Conservation (phyloP, 2,113 vertebrate species). For the Amblyopsis rosae region DNA sequence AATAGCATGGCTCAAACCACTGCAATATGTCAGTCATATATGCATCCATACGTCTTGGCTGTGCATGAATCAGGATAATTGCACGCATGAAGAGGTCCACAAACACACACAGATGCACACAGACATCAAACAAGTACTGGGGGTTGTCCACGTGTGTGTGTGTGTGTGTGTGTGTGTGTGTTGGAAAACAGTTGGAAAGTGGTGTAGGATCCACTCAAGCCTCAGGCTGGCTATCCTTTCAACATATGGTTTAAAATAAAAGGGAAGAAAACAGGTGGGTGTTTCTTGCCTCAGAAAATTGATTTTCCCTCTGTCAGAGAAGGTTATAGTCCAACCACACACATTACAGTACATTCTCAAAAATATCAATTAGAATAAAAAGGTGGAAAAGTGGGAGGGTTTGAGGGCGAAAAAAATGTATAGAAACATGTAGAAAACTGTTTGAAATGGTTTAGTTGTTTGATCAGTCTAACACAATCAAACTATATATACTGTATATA, state of each 20-base stretch:
- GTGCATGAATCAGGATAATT: constrained; percentile 3
- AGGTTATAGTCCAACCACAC: no score
- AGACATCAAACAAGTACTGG: background rate
- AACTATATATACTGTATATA: no score
- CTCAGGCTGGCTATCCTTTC: constrained; percentile 24
- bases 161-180: constrained; percentile 4
- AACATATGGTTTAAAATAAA: constrained; percentile 6
- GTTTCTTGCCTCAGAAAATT: constrained; percentile 20
- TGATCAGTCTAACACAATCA: no score
- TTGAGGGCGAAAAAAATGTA: no score
- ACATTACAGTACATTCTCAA: no score
- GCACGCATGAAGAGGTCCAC: constrained; percentile 9
- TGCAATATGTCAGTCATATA: no score
- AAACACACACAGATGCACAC: constrained; percentile 30
- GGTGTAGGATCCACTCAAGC: constrained; percentile 36
- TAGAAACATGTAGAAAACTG: no score
- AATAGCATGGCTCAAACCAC: no score
- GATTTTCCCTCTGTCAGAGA: constrained; percentile 5
- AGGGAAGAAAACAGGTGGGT: background rate
- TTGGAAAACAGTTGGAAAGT: constrained; percentile 24
- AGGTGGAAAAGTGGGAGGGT: no score
- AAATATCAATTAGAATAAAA: no score
- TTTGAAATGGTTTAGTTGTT: no score
- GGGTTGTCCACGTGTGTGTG: constrained; percentile 15
- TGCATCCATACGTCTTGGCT: constrained; percentile 6